A percentile compares a stretch with the other conserved stretches of the same genome.
These are phyloP conservation scores for Odontesthes bonariensis DNA, from an alignment of 2,113 vertebrate genomes.

Conservation along the genomic window DNA sequence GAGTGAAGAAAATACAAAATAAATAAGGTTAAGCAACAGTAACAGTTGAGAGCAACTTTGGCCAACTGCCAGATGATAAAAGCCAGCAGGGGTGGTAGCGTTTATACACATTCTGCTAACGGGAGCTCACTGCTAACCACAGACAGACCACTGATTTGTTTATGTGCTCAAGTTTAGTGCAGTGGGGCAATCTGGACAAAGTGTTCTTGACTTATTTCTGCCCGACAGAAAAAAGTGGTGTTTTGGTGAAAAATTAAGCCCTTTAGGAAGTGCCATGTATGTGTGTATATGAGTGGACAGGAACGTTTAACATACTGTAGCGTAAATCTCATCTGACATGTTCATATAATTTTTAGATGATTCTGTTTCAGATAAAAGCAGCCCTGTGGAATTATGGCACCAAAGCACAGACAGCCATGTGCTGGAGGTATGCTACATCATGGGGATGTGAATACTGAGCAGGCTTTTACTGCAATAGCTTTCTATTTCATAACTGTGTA, in stretches of 20 bases:
- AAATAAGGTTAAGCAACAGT: no score
- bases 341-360: neutral
- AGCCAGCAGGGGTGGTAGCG: no score
- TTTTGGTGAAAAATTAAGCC: slow-evolving; percentile 49
- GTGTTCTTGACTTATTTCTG: slow-evolving; percentile 38
- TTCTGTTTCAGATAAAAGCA: slow-evolving; percentile 64
- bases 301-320: no score
- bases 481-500: slow-evolving; percentile 24
- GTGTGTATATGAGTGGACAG: neutral
- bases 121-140: no score
- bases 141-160: no score
- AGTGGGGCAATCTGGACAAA: no score
- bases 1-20: no score
- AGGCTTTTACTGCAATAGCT: slow-evolving; percentile 9
- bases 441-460: slow-evolving; percentile 41
- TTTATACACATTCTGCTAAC: no score
- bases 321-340: no score
- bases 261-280: neutral
- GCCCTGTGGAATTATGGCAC: slow-evolving; percentile 60
- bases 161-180: no score
- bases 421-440: slow-evolving; percentile 51
- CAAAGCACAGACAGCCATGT: slow-evolving; percentile 53
- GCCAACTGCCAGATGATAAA: no score
- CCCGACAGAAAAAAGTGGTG: slow-evolving; percentile 28
- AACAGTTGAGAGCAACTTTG: no score